Evolutionary conservation across 1,140 invertebrate genomes (phyloP), one percentile per base, ranked within the genome.

Genomic region (Dysdera silvatica): DNA sequence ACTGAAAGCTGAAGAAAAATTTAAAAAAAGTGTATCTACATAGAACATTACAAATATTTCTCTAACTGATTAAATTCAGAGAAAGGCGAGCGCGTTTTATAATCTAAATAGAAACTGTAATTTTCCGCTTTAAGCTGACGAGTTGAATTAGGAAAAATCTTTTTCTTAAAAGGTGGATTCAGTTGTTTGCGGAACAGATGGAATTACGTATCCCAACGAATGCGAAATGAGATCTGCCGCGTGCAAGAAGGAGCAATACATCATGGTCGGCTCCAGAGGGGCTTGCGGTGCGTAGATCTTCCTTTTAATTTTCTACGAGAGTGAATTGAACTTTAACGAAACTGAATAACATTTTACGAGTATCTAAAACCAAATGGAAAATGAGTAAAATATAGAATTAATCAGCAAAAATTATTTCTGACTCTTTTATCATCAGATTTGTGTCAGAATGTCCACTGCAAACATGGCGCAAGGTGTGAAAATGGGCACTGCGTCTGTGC

Each of bases 401-500:
- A n/a, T n/a, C n/a, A 10, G 8, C n/a, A n/a, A 37, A 37, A 37
- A 8, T n/a, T n/a, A 10, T 10, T 49, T 28, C n/a, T 49, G 26
- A 26, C 18, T 49, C 26, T 37, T 23, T 49, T 14, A 20, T 52
- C 16, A 8, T 4, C 14, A 93, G 90, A 89, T 74, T 74, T 87
- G 41, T 95, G 90, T 76, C 78, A 83, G 61, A 82, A 81, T 45
- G 84, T 92, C 6, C 80, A 84, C 67, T 94, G 91, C 78, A 83
- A 86, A 65, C 85, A 83, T 74, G 88, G 87, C 7, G 87, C 86
- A 18, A 81, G 81, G 29, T 94, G 91, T 74, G 82, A 88, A 69
- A 84, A 85, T 35, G 91, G 89, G 0, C 81, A 83, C 41, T 94
- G 90, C 77, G 80, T 91, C 5, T 94, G 91, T 73, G 88, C 89